Conservation (phyloP, 1,140 invertebrate species). For the Drosophila santomea region DNA sequence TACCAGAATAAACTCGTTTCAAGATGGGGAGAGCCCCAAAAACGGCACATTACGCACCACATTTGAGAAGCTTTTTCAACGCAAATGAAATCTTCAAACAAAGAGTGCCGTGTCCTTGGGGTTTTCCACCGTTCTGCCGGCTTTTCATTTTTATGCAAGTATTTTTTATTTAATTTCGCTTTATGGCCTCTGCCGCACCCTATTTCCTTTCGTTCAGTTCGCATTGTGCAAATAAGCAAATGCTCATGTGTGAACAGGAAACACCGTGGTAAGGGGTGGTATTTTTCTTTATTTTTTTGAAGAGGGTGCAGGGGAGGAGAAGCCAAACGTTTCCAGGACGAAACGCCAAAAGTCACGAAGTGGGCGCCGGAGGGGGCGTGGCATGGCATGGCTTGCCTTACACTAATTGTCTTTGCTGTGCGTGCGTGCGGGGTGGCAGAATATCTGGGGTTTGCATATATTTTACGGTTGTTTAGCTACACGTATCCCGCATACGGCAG, state of each 20-base stretch:
- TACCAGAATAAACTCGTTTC: conserved; percentile 48
- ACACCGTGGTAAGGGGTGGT: background rate
- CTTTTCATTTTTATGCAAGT: conserved; percentile 18
- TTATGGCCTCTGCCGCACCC: conserved; percentile 76
- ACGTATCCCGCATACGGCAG: conserved; percentile 68
- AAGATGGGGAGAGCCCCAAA: conserved; percentile 37
- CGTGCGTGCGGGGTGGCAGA: conserved; percentile 37
- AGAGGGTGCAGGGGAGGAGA: conserved; percentile 24
- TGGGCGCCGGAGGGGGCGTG: conserved; percentile 3
- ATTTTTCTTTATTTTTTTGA: background rate
- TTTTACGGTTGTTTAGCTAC: conserved; percentile 79
- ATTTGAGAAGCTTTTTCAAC: conserved; percentile 59
- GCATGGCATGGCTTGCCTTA: conserved; percentile 49
- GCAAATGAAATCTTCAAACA: conserved; percentile 71
- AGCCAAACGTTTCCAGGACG: conserved; percentile 61
- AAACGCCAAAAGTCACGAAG: conserved; percentile 76
- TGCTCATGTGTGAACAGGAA: conserved; percentile 63
- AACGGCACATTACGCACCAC: conserved; percentile 67
- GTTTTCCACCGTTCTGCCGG: background rate
- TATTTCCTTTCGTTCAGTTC: conserved; percentile 61
- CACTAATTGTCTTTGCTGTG: conserved; percentile 78
- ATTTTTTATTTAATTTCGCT: conserved; percentile 77
- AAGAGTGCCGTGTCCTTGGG: conserved; percentile 39
- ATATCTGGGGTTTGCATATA: conserved; percentile 59
- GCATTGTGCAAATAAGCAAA: conserved; percentile 63